phyloP scores from a whole-genome alignment of 2,888 invertebrate genomes.

The Vesta saturnalis region DNA sequence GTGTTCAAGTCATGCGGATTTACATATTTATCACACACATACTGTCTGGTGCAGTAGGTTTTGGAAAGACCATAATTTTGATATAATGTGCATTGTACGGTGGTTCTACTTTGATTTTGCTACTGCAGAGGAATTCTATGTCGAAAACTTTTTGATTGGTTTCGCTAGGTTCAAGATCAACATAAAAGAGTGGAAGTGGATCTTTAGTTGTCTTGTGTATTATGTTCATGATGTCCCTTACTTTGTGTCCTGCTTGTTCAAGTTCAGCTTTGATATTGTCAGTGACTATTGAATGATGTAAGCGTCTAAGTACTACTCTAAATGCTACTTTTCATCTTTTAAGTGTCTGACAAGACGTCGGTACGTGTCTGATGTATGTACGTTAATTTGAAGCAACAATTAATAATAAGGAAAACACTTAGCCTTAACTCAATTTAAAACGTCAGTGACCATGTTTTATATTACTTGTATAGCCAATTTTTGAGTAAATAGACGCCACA shows the following conservation, averaged over 20 bases:
- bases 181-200: too few relatives aligned
- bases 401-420: too few relatives aligned
- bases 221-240: not conserved
- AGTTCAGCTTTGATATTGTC: not conserved
- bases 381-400: too few relatives aligned
- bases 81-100: not conserved
- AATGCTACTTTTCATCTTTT: not conserved
- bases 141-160: not conserved
- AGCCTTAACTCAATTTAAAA: too few relatives aligned
- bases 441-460: too few relatives aligned
- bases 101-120: too few relatives aligned
- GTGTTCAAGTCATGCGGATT: too few relatives aligned
- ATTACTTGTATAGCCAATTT: too few relatives aligned
- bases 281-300: not conserved
- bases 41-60: too few relatives aligned
- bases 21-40: not conserved
- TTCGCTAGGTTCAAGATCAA: not conserved
- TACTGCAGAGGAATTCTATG: too few relatives aligned
- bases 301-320: not conserved
- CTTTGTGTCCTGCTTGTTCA: not conserved
- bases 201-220: not conserved
- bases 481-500: too few relatives aligned
- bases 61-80: not conserved
- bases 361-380: too few relatives aligned
- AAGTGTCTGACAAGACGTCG: not conserved